Evolutionary conservation across 2,797 vertebrate genomes (phyloP).

Genomic region (Okamejei kenojei): DNA sequence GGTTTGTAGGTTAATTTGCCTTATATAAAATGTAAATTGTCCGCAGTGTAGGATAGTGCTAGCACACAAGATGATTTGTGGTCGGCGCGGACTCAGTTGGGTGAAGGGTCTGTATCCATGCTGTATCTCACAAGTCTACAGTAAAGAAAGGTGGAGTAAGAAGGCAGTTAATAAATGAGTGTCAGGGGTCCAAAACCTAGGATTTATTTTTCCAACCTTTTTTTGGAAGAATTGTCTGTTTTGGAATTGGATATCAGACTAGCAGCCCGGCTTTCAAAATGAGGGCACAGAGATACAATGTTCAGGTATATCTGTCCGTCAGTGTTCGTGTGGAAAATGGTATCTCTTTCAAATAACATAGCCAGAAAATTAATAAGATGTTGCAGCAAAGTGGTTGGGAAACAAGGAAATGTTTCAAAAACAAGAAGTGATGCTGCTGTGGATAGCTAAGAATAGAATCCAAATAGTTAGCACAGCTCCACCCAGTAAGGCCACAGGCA

Average conservation of each 20-base stretch:
- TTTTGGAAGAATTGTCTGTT: background rate
- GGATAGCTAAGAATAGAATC: background rate
- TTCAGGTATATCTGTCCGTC: background rate
- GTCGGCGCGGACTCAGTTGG: too few relatives aligned
- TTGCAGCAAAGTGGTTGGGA: background rate
- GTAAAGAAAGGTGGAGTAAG: too few relatives aligned
- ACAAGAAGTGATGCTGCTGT: too few relatives aligned
- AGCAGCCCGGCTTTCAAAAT: background rate
- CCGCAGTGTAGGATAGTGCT: too few relatives aligned
- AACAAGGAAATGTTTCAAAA: background rate
- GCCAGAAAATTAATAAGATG: too few relatives aligned
- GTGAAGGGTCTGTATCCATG: too few relatives aligned
- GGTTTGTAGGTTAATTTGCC: too few relatives aligned
- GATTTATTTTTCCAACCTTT: background rate
- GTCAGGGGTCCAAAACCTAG: background rate
- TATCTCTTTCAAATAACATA: background rate
- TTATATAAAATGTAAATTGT: too few relatives aligned
- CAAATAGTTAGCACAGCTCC: background rate
- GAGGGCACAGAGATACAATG: background rate
- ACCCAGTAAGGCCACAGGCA: background rate
- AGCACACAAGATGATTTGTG: too few relatives aligned
- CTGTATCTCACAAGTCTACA: too few relatives aligned
- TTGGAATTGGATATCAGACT: background rate
- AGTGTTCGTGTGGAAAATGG: background rate
- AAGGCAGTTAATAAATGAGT: background rate